phyloP scores from a whole-genome alignment of 2,797 vertebrate genomes.

The Smutsia gigantea region DNA sequence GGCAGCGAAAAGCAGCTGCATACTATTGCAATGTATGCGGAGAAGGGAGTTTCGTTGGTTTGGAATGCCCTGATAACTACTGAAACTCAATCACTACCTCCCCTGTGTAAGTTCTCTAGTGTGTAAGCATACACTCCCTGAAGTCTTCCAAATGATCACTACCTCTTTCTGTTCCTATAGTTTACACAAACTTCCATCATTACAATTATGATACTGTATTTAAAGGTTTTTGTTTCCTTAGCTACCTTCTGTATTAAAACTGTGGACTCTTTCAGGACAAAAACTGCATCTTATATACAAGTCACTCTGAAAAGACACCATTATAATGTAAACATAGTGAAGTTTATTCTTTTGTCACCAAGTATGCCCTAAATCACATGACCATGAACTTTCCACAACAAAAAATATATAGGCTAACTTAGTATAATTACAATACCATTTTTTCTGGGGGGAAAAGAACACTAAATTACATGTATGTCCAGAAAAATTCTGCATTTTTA shows the following conservation, averaged over 20 bases:
- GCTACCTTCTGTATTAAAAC: constrained; percentile 35
- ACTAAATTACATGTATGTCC: background rate
- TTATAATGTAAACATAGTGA: background rate
- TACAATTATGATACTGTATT: constrained; percentile 1
- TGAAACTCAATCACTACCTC: background rate
- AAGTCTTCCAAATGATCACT: constrained; percentile 32
- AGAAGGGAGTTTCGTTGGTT: background rate
- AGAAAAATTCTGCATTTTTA: constrained; percentile 6
- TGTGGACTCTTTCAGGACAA: background rate
- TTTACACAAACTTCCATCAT: constrained; percentile 27
- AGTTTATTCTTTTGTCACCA: constrained; percentile 40
- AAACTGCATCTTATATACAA: constrained; percentile 36
- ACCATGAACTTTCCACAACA: background rate
- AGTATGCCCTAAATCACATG: constrained; percentile 46
- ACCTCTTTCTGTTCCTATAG: constrained; percentile 33
- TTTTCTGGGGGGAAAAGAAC: constrained; percentile 24
- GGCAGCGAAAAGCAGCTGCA: background rate
- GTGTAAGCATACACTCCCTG: background rate
- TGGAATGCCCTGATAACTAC: background rate
- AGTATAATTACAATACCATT: background rate
- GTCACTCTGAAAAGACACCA: constrained; percentile 32
- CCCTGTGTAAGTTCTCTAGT: background rate
- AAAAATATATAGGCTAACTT: constrained; percentile 38
- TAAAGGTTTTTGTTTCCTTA: constrained; percentile 44
- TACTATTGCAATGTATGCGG: background rate